phyloP scores from a whole-genome alignment of 2,113 vertebrate species.

The Misgurnus mizolepis region DNA sequence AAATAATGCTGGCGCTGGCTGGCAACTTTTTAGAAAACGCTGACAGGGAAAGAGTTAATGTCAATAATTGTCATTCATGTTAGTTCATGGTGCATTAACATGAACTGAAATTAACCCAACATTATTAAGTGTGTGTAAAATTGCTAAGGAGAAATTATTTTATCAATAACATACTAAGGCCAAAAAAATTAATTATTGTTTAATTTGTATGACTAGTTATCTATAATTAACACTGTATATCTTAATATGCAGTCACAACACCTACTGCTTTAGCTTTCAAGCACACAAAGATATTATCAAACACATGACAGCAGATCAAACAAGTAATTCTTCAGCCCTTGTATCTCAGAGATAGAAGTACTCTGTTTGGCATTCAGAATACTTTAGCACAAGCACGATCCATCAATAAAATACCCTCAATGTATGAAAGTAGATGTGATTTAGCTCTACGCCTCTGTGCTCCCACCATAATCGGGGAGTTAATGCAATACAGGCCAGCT shows the following conservation, averaged over 20 bases:
- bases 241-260: background rate
- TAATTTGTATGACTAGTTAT: no score
- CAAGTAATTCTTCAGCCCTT: background rate
- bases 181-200: no score
- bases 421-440: conserved; percentile 70
- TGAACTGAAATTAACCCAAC: no score
- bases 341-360: background rate
- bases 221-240: background rate
- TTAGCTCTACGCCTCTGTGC: conserved; percentile 63
- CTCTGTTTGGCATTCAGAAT: conserved; percentile 38
- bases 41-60: no score
- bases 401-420: conserved; percentile 64
- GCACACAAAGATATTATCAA: background rate
- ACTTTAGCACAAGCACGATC: conserved; percentile 63
- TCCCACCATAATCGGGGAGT: conserved; percentile 65
- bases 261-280: background rate
- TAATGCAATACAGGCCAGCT: conserved; percentile 69
- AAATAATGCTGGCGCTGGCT: no score
- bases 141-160: no score
- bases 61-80: no score
- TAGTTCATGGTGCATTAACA: no score
- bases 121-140: no score
- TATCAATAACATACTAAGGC: no score
- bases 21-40: no score
- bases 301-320: background rate